Evolutionary conservation across 2,113 vertebrate species (phyloP), one percentile per base, ranked within the genome.

Genomic region (Actenoides lindsayi): DNA sequence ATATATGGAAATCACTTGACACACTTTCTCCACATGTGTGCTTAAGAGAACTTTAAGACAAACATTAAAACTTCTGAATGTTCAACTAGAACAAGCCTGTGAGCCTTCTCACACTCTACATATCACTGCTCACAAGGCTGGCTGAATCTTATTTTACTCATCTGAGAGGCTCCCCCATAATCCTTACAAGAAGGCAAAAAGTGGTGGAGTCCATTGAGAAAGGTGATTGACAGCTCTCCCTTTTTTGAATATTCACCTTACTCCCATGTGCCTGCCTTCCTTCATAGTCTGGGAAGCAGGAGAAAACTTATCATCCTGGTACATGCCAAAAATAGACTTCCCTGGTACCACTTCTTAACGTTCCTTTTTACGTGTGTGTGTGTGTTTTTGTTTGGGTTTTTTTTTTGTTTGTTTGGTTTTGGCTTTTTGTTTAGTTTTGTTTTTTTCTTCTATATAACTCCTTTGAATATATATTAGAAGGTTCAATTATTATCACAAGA

Each of bases 81-180:
- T 53, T 14, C 35, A 54, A 63, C 65, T 63, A 30, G n/a, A 75
- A 75, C 17, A 62, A 33, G 11, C 9, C 16, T 33, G n/a, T 35
- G 50, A 75, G 51, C 46, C 54, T 63, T 30, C 65, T 44, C 30
- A 15, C 53, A 56, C 37, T 73, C 50, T 44, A 13, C 27, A 4
- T 24, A n/a, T 6, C 27, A 6, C 42, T 78, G 50, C 30, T 65
- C 20, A 25, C 28, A 48, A n/a, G 12, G 6, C 1, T 59, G 59
- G 11, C 27, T 28, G 30, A 42, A 50, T 13, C 23, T 4, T 9
- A 28, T 24, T 69, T 65, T 0, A 39, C 30, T 62, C 3, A 0
- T 27, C 35, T 19, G n/a, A 59, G 51, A 42, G 33, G 25, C 10
- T 62, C 30, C 54, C n/a, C 13, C 33, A 10, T 8, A 62, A 71